phyloP scores from a whole-genome alignment of 2,113 vertebrate species.

The Pao palembangensis region DNA sequence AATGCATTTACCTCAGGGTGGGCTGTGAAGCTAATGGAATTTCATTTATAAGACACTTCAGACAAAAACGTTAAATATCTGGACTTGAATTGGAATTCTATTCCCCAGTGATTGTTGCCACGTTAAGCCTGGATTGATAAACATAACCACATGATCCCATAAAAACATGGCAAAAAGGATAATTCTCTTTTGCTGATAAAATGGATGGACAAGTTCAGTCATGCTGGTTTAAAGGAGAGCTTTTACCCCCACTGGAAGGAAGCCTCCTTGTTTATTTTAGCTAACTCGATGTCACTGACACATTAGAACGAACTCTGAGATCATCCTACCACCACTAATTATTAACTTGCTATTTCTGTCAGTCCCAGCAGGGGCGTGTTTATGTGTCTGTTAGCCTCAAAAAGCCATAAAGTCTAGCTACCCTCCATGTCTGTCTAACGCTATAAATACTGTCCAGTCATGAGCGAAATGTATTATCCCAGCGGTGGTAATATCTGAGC shows the following conservation, averaged over 20 bases:
- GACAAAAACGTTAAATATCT: too few species aligned
- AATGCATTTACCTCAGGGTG: too few species aligned
- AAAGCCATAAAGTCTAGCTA: conserved; percentile 39
- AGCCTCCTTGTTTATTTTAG: conserved; percentile 20
- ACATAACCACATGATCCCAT: neutral
- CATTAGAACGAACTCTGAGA: conserved; percentile 26
- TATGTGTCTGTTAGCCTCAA: conserved; percentile 14
- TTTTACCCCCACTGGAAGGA: neutral
- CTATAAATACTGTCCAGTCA: conserved; percentile 62
- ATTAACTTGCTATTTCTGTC: conserved; percentile 49
- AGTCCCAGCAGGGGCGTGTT: conserved; percentile 27
- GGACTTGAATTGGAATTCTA: too few species aligned
- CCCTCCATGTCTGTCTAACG: conserved; percentile 37
- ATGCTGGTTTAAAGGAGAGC: neutral
- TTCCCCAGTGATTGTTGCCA: too few species aligned
- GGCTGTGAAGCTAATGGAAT: too few species aligned
- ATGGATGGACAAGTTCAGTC: neutral
- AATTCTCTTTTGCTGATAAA: neutral
- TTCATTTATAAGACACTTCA: too few species aligned
- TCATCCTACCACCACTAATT: conserved; percentile 54
- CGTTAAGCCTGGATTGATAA: too few species aligned
- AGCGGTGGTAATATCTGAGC: conserved; percentile 47
- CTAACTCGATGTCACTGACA: conserved; percentile 24
- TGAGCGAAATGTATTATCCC: conserved; percentile 49
- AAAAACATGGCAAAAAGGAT: neutral